These are phyloP conservation scores for Danaus melanippus DNA, from an alignment of 1,140 invertebrate species.

Conservation along the genomic window DNA sequence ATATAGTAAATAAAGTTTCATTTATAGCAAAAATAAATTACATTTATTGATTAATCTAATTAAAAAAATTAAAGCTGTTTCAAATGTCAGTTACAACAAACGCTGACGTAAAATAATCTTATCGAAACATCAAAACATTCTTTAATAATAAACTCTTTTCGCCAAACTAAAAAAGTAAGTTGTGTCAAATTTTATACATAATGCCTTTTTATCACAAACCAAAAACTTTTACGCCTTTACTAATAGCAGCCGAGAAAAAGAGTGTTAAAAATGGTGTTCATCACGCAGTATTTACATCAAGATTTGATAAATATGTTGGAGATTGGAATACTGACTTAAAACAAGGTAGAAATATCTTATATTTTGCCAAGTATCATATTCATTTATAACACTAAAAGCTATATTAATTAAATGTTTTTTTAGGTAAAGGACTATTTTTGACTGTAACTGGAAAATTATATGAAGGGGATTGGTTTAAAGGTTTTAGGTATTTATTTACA, in stretches of 20 bases:
- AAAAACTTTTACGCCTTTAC: slow-evolving; percentile 45
- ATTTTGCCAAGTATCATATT: slow-evolving; percentile 5
- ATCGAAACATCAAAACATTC: too few relatives aligned
- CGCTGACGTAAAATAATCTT: too few relatives aligned
- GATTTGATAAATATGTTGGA: slow-evolving; percentile 70
- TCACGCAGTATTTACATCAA: slow-evolving; percentile 67
- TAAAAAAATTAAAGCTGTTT: too few relatives aligned
- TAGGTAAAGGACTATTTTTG: slow-evolving; percentile 52
- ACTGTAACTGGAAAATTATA: slow-evolving; percentile 62
- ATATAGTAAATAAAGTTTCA: too few relatives aligned
- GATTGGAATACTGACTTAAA: slow-evolving; percentile 73
- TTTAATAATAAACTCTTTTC: too few relatives aligned
- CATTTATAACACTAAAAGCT: background rate
- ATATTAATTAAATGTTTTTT: slow-evolving; percentile 10
- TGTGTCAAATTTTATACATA: slow-evolving; percentile 13
- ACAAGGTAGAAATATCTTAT: slow-evolving; percentile 50
- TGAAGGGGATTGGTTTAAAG: slow-evolving; percentile 69
- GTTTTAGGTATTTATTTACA: slow-evolving; percentile 35
- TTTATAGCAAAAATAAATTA: too few relatives aligned
- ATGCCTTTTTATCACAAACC: slow-evolving; percentile 61
- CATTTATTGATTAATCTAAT: too few relatives aligned
- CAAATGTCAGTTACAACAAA: too few relatives aligned
- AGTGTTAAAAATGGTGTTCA: slow-evolving; percentile 68
- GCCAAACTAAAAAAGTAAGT: background rate
- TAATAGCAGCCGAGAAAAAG: slow-evolving; percentile 44